Evolutionary conservation across 2,113 vertebrate genomes (phyloP).

Genomic region (Psilopsiagon aurifrons): DNA sequence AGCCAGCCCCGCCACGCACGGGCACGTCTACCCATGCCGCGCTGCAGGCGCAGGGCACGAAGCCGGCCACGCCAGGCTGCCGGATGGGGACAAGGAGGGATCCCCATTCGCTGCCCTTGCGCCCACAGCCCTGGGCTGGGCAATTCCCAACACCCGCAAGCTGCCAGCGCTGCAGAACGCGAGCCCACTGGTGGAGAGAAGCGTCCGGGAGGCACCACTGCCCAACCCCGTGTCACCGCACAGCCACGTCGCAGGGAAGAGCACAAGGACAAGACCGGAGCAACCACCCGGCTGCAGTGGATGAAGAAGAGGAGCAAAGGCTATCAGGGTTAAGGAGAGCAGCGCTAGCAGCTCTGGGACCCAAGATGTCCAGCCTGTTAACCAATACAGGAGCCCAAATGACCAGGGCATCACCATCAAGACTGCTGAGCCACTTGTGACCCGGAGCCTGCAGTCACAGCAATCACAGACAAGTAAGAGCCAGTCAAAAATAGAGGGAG

Average conservation of each 20-base stretch:
- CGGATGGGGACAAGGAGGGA: not conserved
- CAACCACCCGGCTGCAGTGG: fast-evolving
- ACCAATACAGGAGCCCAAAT: not conserved
- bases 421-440: fast-evolving
- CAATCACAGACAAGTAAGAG: not conserved
- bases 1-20: not conserved
- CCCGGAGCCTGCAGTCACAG: fast-evolving
- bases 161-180: not conserved
- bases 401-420: not conserved
- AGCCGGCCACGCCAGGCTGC: not conserved
- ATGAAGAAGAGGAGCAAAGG: not conserved
- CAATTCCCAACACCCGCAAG: not conserved
- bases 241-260: fast-evolving
- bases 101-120: not conserved
- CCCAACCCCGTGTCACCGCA: not conserved
- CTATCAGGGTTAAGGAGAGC: not conserved
- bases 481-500: not conserved
- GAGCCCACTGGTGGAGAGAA: not conserved
- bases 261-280: not conserved
- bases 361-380: not conserved
- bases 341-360: not conserved
- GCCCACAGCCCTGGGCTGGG: not conserved
- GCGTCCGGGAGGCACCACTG: not conserved
- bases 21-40: not conserved
- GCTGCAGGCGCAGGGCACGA: not conserved